Conservation (phyloP, 1,140 invertebrate genomes). For the Cepaea nemoralis region DNA sequence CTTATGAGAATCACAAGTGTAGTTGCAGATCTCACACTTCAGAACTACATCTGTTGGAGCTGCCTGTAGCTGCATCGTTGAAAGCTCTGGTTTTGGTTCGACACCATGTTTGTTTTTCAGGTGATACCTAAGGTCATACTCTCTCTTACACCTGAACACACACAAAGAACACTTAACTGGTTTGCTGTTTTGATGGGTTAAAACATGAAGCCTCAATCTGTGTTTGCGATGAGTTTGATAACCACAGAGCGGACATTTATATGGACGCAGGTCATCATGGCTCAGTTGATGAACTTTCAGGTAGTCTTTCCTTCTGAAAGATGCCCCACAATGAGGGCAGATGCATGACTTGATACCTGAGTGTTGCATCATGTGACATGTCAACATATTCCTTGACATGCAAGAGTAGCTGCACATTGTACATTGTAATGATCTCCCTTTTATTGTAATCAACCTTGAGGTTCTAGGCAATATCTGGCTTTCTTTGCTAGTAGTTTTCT, state of each 20-base stretch:
- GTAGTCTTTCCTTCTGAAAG: constrained; percentile 25
- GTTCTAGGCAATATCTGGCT: not conserved
- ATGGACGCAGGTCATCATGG: not conserved
- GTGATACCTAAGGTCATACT: constrained; percentile 1
- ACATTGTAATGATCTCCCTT: constrained; percentile 5
- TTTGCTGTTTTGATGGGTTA: constrained; percentile 22
- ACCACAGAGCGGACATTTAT: constrained; percentile 13
- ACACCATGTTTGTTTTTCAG: constrained; percentile 19
- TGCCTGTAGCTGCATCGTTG: not conserved
- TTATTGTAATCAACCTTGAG: not conserved
- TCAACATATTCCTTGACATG: not conserved
- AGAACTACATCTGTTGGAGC: not conserved
- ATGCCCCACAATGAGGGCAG: constrained; percentile 10
- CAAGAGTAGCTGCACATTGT: constrained; percentile 8
- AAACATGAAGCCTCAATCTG: constrained; percentile 11
- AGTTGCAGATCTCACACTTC: constrained; percentile 17
- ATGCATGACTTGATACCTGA: constrained; percentile 2
- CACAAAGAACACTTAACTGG: constrained; percentile 21
- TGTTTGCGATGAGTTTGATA: constrained; percentile 19
- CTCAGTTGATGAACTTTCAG: constrained; percentile 18
- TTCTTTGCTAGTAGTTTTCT: not conserved
- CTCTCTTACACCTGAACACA: not conserved
- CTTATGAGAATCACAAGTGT: constrained; percentile 27
- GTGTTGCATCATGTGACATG: not conserved
- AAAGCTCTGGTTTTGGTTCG: not conserved